Base-by-base conservation (phyloP, 1,140 invertebrate genomes). In the Calycopis cecrops region DNA sequence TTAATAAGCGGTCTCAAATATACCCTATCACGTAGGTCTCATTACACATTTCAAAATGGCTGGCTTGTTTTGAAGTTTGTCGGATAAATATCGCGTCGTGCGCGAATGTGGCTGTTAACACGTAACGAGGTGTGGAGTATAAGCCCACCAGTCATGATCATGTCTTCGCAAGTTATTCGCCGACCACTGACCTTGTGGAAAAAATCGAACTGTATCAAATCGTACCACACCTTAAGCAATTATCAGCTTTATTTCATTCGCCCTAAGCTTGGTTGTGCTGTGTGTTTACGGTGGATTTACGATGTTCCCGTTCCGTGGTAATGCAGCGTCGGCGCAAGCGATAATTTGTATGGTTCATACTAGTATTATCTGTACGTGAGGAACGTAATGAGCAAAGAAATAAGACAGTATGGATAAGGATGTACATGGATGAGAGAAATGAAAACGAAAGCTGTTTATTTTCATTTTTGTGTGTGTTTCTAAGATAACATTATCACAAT, bases 101-200 rank as follows among this genome's bases (percentile, higher is more conserved):
- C 81, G 80, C 74, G 80, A 85, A 86, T 81, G 74, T 77, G 79
- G 62, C 80, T 84, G 80, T 84, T 86, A 83, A 83, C 83, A 86
- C 80, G 71, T 84, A 86, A 86, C 80, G 73, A 86, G 83, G 83
- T 84, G 83, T 83, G 78, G 79, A 85, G 67, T 77, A 79, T 80
- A 77, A 82, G 78, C 79, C 76, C 80, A 86, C 83, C 76, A 84
- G 80, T 82, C 79, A 83, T 81, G 79, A 84, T 81, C 79, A 83
- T 83, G 80, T 86, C 80, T 86, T 81, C 79, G 64, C 79, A 62
- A 81, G 79, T 81, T 83, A 82, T 84, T 72, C 79, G 69, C 73
- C 79, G 79, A 84, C 75, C 79, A 79, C 76, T 86, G 79, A 83
- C 78, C 79, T 62, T 65, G 52, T 34, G 14, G 58, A 53, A 50